phyloP scores from a whole-genome alignment of 2,888 invertebrate species.

The Steinernema hermaphroditum region DNA sequence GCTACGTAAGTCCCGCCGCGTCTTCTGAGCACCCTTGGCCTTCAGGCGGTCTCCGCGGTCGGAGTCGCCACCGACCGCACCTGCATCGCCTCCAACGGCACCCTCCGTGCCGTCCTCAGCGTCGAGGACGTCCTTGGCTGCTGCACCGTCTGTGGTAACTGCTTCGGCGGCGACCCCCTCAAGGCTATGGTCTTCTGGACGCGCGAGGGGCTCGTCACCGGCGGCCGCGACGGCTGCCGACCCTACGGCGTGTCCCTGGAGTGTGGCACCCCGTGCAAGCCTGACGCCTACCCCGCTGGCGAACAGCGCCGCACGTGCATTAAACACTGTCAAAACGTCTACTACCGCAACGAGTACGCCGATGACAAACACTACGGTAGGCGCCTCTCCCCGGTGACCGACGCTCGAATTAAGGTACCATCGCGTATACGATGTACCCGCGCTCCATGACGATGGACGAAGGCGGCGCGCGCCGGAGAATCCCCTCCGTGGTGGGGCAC shows the following conservation, averaged over 20 bases:
- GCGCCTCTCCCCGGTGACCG: no score
- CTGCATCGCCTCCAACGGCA: constrained; percentile 65
- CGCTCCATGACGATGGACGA: constrained; percentile 64
- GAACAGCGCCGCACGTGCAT: constrained; percentile 59
- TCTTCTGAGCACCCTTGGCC: neutral
- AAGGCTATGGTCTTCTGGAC: constrained; percentile 66
- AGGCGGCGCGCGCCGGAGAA: constrained; percentile 55
- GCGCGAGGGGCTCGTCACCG: constrained; percentile 61
- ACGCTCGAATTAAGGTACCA: no score
- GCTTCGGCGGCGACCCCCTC: constrained; percentile 65
- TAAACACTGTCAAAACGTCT: constrained; percentile 59
- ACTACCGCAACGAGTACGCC: constrained; percentile 62
- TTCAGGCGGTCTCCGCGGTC: constrained; percentile 62
- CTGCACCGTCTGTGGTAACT: constrained; percentile 63
- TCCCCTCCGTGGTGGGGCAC: constrained; percentile 63
- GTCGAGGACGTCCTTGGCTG: constrained; percentile 60
- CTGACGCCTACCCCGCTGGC: constrained; percentile 60
- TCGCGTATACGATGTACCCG: constrained; percentile 65
- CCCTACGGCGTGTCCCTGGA: constrained; percentile 59
- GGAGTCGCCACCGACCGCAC: constrained; percentile 64
- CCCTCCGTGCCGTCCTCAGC: constrained; percentile 39
- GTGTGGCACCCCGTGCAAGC: constrained; percentile 64
- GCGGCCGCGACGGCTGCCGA: constrained; percentile 63
- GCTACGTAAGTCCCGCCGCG: constrained; percentile 52
- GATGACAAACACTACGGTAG: constrained; percentile 61